Evolutionary conservation across 2,888 invertebrate genomes (phyloP), one percentile per base, ranked within the genome.

Genomic region (Prenolepis imparis): DNA sequence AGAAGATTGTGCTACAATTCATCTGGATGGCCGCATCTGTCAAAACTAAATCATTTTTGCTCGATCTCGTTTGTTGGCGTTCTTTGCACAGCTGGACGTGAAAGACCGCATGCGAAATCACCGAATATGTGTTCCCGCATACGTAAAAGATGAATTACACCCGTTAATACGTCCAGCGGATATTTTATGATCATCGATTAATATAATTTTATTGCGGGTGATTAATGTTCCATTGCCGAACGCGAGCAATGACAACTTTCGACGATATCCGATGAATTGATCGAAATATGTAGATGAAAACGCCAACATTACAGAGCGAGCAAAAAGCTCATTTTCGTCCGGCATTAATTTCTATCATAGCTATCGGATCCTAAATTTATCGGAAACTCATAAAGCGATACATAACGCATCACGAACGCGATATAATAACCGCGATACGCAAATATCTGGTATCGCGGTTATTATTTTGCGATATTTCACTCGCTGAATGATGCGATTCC

Each of bases 21-120:
- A 92, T 92, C 91, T 52, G 90, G 72, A 81, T 89, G 86, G 85
- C 87, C 87, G 87, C 82, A 89, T 89, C 90, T 87, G 92, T 91
- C 91, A 91, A 88, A 88, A 89, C 91, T 92, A 92, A 92, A 92
- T 92, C 91, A 92, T 91, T 91, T 92, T 91, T 91, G 91, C 89
- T 86, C 92, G 90, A 92, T 92, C 92, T 91, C 87, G 87, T 90
- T 91, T 86, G 86, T 87, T 73, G 84, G 85, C 82, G 85, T 87
- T 89, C 88, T 90, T 89, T 87, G 88, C 91, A 86, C 90, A 89
- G 89, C 85, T 90, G 88, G 88, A 87, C 89, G 87, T 90, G 89
- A 89, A 85, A 86, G 86, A 82, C 84, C 83, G 90, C 88, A 87
- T 85, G 84, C 87, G 80, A 86, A 87, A 89, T 89, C 86, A 86